phyloP scores from a whole-genome alignment of 1,140 invertebrate species.

The Formica selysi region DNA sequence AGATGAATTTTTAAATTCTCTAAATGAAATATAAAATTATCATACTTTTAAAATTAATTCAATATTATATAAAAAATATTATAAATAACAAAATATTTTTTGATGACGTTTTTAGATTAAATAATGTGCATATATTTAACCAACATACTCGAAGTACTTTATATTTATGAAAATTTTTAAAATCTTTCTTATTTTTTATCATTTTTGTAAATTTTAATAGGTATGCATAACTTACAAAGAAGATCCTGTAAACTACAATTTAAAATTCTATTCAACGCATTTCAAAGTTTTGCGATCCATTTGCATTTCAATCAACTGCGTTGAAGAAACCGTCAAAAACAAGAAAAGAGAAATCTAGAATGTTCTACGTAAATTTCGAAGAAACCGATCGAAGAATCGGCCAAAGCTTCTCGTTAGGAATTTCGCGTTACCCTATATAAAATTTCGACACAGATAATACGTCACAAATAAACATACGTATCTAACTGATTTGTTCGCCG shows the following conservation, averaged over 20 bases:
- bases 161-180: background rate
- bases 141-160: background rate
- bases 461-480: background rate
- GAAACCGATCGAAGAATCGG: background rate
- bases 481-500: slow-evolving; percentile 10
- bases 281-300: too few species aligned
- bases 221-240: too few species aligned
- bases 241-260: too few species aligned
- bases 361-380: too few species aligned
- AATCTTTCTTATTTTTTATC: background rate
- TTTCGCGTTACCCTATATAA: background rate
- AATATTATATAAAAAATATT: background rate
- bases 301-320: background rate
- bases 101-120: background rate
- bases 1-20: background rate
- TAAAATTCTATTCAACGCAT: too few species aligned
- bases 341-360: background rate
- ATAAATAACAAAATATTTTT: background rate
- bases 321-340: background rate
- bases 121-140: slow-evolving; percentile 6
- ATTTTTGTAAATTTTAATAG: background rate
- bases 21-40: background rate
- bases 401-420: background rate
- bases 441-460: background rate
- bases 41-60: background rate